Evolutionary conservation across 1,140 invertebrate species (phyloP), one percentile per base, ranked within the genome.

Genomic region (Glossosoma conforme): DNA sequence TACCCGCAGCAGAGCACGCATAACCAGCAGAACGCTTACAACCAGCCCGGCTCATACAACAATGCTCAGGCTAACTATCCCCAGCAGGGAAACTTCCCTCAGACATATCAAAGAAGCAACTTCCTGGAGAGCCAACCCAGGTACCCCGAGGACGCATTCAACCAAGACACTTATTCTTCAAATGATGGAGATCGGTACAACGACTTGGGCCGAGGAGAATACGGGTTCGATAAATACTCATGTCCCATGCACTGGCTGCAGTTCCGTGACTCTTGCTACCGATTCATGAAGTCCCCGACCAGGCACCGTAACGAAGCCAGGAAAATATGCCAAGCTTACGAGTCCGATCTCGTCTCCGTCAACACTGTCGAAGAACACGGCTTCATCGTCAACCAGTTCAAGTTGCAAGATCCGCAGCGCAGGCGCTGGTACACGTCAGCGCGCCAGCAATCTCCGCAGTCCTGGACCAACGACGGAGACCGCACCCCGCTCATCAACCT

Each of bases 391-490:
- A 77, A 86, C 52, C 82, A 89, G 60, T 69, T 97, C 4, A 79
- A 85, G 58, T 73, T 79, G 61, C 77, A 87, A 57, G 91, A 95
- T 74, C 90, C 89, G 17, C 86, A 91, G 52, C 87, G 90, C 65
- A 76, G 86, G 38, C 77, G 80, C n/a, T 96, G 91, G 88, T 93
- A 91, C 57, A 85, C 87, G 18, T 86, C 88, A 15, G 82, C 83
- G 1, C 79, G 79, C 33, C 85, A 89, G 62, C 79, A 82, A 37
- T 78, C 80, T 1, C 81, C 82, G 3, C 85, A 84, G 35, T 82
- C 81, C 51, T 95, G 91, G 89, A 68, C 83, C 0, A 95, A 94
- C 69, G 87, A 91, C 58, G 78, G 67, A n/a, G 91, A 94, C 72
- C 82, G 81, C 17, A 78, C 82, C 8, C 83, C 85, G 44, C 67